phyloP scores from a whole-genome alignment of 2,797 vertebrate species.

The Lepilemur ruficaudatus region DNA sequence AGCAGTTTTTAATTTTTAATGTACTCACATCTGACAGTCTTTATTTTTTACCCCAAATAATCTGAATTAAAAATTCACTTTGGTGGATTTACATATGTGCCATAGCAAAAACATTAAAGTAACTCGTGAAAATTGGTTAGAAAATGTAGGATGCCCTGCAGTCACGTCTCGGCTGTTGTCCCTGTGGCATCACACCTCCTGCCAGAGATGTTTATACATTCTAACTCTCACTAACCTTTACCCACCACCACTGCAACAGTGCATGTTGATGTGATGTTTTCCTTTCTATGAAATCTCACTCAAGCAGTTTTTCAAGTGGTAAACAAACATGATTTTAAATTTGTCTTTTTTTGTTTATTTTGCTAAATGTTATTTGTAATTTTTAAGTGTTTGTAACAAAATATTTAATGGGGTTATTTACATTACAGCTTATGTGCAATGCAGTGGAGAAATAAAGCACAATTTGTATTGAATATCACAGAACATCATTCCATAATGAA shows the following conservation, averaged over 20 bases:
- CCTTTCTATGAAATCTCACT: background rate
- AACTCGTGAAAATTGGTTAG: background rate
- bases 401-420: conserved; percentile 46
- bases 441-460: conserved; percentile 12
- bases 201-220: background rate
- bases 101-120: background rate
- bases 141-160: background rate
- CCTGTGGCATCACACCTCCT: background rate
- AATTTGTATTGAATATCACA: conserved; percentile 28
- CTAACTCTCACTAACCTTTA: background rate
- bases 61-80: background rate
- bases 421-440: background rate
- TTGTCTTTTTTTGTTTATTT: conserved; percentile 29
- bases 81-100: background rate
- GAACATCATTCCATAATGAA: background rate
- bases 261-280: background rate
- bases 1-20: background rate
- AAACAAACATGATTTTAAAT: background rate
- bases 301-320: background rate
- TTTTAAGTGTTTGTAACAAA: conserved; percentile 24
- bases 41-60: background rate
- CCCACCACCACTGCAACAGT: background rate
- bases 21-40: background rate
- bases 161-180: background rate
- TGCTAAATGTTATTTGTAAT: background rate